Percentiles rank a stretch among this genome's conserved stretches.
phyloP scores from a whole-genome alignment of 2,797 vertebrate species.

The Myiotriccus ornatus region DNA sequence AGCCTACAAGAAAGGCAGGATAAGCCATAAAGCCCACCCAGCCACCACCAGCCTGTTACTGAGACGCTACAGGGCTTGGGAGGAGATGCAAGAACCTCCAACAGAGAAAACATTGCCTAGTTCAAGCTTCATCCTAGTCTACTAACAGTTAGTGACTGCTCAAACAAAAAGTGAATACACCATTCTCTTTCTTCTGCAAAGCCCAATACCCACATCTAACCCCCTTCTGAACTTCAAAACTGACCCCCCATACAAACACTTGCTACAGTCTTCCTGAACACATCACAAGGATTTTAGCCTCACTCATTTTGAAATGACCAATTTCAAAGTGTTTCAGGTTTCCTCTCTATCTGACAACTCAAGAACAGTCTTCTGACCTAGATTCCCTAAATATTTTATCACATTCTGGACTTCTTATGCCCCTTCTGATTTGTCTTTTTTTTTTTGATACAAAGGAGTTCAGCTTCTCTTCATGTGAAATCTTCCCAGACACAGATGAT shows the following conservation, averaged over 20 bases:
- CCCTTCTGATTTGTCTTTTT: not conserved
- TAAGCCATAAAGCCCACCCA: not conserved
- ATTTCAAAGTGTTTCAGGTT: not conserved
- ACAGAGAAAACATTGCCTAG: not conserved
- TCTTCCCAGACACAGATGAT: not conserved
- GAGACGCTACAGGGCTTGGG: not conserved
- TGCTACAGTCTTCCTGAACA: accelerated
- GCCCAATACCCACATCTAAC: not conserved
- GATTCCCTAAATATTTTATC: constrained; percentile 27
- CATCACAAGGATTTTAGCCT: not conserved
- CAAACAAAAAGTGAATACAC: not conserved
- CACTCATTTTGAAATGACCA: not conserved
- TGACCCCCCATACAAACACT: not conserved
- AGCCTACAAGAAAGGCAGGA: not conserved
- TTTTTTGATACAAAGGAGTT: not conserved
- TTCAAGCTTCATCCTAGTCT: not conserved
- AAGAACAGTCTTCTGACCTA: not conserved
- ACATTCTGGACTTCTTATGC: not conserved
- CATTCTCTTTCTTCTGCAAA: not conserved
- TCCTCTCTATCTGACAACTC: not conserved
- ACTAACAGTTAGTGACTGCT: not conserved
- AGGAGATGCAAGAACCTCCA: not conserved
- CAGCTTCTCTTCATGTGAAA: not conserved
- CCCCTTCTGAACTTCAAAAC: not conserved
- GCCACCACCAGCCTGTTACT: not conserved